Conservation (phyloP, 2,797 vertebrate species). For the Sorex maritimensis region DNA sequence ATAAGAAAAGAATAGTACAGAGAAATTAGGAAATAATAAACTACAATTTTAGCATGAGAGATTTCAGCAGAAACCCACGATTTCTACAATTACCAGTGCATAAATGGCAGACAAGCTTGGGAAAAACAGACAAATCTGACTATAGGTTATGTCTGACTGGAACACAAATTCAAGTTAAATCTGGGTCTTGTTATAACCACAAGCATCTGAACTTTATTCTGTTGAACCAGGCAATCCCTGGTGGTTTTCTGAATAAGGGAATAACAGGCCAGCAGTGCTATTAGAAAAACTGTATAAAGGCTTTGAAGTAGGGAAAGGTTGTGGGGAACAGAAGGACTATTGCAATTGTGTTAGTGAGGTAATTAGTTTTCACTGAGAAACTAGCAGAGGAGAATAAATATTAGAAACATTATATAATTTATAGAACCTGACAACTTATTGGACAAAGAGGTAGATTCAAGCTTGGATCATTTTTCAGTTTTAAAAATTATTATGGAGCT, state of each 20-base stretch:
- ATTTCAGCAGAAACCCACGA: not conserved
- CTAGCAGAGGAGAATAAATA: slow-evolving; percentile 2
- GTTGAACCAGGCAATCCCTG: not conserved
- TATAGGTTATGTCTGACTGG: slow-evolving; percentile 18
- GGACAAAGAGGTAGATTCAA: slow-evolving; percentile 6
- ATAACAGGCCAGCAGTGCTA: not conserved
- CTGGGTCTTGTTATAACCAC: not conserved
- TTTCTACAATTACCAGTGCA: not conserved
- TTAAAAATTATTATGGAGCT: slow-evolving; percentile 5
- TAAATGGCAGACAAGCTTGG: not conserved
- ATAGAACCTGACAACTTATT: slow-evolving; percentile 21
- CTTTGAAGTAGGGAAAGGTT: not conserved
- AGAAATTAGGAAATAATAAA: slow-evolving; percentile 6
- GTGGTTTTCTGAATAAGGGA: slow-evolving; percentile 20
- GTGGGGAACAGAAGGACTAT: not conserved
- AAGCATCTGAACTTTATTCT: slow-evolving; percentile 41
- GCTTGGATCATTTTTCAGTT: slow-evolving; percentile 33
- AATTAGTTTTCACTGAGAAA: not conserved
- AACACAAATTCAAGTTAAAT: slow-evolving; percentile 18
- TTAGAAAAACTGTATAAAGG: not conserved
- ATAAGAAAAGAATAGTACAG: not conserved
- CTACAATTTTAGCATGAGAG: not conserved
- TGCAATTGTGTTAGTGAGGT: not conserved
- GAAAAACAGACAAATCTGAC: not conserved
- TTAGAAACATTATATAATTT: slow-evolving; percentile 28